Evolutionary conservation across 2,888 invertebrate genomes (phyloP).

Genomic region (Trichopoda pennipes): DNA sequence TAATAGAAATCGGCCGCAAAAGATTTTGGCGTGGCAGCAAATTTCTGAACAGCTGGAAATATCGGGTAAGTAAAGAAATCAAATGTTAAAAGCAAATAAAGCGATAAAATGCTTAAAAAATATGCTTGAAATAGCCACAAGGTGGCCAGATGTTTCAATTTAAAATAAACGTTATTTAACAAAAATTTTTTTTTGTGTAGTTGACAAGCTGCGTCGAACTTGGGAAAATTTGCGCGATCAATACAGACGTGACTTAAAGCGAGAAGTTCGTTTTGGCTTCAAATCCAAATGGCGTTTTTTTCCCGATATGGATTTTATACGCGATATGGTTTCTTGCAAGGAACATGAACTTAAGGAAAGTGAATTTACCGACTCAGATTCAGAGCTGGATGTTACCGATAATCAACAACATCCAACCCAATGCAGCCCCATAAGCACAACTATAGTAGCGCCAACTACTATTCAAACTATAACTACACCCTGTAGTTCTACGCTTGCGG

Average conservation of each 20-base stretch:
- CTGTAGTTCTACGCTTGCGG: background rate
- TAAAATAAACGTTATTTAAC: background rate
- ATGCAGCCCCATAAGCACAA: conserved; percentile 25
- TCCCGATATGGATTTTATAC: conserved; percentile 71
- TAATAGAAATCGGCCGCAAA: conserved; percentile 64
- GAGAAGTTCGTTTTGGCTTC: conserved; percentile 62
- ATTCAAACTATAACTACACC: conserved; percentile 26
- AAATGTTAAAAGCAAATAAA: background rate
- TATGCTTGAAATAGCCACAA: background rate
- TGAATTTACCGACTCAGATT: conserved; percentile 54
- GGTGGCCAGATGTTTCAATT: conserved; percentile 14
- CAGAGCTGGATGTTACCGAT: conserved; percentile 51
- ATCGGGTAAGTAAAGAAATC: conserved; percentile 57
- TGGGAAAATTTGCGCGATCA: conserved; percentile 73
- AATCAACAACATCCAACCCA: conserved; percentile 8
- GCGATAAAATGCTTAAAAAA: background rate
- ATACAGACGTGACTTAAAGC: conserved; percentile 71
- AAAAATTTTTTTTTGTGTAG: conserved; percentile 48
- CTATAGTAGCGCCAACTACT: background rate
- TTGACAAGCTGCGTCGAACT: conserved; percentile 69
- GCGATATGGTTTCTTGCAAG: conserved; percentile 64
- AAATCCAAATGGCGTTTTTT: conserved; percentile 71
- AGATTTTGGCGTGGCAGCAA: conserved; percentile 67
- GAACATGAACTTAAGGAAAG: conserved; percentile 39
- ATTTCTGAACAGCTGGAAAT: conserved; percentile 61